Conservation (phyloP, 2,797 vertebrate genomes). For the Lycodopsis pacificus region DNA sequence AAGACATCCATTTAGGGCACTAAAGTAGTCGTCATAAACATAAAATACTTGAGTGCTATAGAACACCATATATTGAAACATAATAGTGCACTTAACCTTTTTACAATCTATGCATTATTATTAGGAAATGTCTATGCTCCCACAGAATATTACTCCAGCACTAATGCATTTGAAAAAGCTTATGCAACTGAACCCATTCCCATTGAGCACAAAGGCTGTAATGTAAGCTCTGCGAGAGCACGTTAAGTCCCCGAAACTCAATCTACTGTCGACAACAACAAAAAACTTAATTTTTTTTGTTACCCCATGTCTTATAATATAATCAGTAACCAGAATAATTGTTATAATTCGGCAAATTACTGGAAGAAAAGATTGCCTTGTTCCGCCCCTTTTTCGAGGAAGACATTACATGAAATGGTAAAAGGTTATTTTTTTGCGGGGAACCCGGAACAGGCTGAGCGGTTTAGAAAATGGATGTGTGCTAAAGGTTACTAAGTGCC, state of each 20-base stretch:
- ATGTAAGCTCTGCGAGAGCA: neutral
- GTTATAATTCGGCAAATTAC: conserved; percentile 22
- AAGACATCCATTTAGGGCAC: neutral
- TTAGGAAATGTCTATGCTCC: neutral
- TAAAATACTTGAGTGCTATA: neutral
- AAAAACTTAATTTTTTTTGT: neutral
- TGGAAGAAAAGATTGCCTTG: neutral
- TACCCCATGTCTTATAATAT: conserved; percentile 13
- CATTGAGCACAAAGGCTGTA: conserved; percentile 6
- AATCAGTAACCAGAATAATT: neutral
- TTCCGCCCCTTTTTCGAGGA: conserved; percentile 15
- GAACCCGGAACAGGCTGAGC: conserved; percentile 7
- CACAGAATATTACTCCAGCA: conserved; percentile 3
- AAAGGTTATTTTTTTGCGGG: neutral
- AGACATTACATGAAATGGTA: conserved; percentile 17
- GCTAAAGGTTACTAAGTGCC: conserved; percentile 52
- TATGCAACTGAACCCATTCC: conserved; percentile 3
- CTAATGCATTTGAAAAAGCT: conserved; percentile 5
- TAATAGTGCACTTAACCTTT: conserved; percentile 30
- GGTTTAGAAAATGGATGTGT: conserved; percentile 26
- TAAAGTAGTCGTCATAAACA: neutral
- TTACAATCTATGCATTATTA: conserved; percentile 8
- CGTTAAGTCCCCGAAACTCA: neutral
- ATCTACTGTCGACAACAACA: neutral
- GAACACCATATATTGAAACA: neutral